Evolutionary conservation across 2,797 vertebrate genomes (phyloP), one percentile per base, ranked within the genome.

Genomic region (Amazona finschi): DNA sequence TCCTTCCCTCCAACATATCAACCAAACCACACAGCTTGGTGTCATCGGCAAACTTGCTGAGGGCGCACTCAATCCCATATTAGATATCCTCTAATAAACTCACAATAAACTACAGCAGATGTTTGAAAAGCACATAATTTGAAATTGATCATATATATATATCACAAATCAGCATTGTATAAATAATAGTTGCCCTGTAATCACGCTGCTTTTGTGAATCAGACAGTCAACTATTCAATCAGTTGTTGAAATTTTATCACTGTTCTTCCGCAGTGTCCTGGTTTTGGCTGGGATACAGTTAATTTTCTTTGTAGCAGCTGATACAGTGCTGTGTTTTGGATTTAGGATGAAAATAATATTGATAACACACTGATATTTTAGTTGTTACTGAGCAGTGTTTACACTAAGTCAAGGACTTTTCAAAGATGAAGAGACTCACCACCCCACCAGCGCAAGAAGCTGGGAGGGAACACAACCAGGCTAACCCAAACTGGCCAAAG

Each of bases 91-190:
- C 36, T 85, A 87, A 95, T 12, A 83, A 71, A 79, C 67, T 87
- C 67, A 88, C 67, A 91, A 55, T 89, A 85, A 93, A 88, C 61
- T 79, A 67, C 61, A 85, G 80, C 77, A 95, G 71, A 74, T 89
- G 78, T 93, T 90, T 87, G 74, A 95, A 93, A 94, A 73, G 43
- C n/a, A 69, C 36, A 20, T 85, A 82, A 90, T 87, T 94, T 89
- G 33, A 43, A 90, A 79, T 85, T 89, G 91, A 89, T 88, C 85
- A 87, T 67, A 76, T 21, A 76, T 41, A 85, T 69, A 74, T 57
- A 94, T 87, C 58, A 87, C 61, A 86, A 92, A 90, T 94, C 65
- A 95, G 83, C 57, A 44, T 49, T 66, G 70, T 82, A 76, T 60
- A 92, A 83, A 69, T 73, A 91, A 66, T 70, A 72, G 62, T 28